Conservation (phyloP, 2,797 vertebrate species). For the Allobates femoralis region DNA sequence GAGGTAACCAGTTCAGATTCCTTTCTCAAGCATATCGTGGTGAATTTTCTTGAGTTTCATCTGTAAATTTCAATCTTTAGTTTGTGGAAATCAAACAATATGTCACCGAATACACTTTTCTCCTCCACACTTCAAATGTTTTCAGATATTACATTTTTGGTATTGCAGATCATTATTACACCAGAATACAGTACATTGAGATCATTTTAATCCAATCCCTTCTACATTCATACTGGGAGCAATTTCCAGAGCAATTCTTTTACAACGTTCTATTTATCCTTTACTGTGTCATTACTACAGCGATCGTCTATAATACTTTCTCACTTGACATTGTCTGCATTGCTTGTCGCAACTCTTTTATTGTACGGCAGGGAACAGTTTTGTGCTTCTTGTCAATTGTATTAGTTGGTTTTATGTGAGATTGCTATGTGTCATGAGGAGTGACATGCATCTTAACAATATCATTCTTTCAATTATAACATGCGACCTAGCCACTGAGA, state of each 20-base stretch:
- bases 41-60: neutral
- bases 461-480: slow-evolving; percentile 35
- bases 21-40: no score
- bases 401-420: slow-evolving; percentile 51
- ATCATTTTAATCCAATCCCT: slow-evolving; percentile 38
- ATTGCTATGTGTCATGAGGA: slow-evolving; percentile 52
- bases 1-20: no score
- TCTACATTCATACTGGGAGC: slow-evolving; percentile 55
- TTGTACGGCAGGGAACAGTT: slow-evolving; percentile 49
- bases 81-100: neutral
- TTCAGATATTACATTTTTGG: slow-evolving; percentile 39
- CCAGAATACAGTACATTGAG: slow-evolving; percentile 12
- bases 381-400: slow-evolving; percentile 51
- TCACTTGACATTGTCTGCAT: slow-evolving; percentile 60
- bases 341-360: slow-evolving; percentile 50
- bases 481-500: slow-evolving; percentile 30
- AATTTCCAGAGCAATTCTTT: slow-evolving; percentile 49
- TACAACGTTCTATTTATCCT: slow-evolving; percentile 49
- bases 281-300: slow-evolving; percentile 59
- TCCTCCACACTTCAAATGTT: slow-evolving; percentile 20
- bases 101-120: slow-evolving; percentile 18
- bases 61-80: slow-evolving; percentile 21
- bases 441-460: slow-evolving; percentile 44
- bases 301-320: slow-evolving; percentile 46
- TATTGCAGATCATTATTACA: slow-evolving; percentile 39